Evolutionary conservation across 2,113 vertebrate genomes (phyloP), one percentile per base, ranked within the genome.

Genomic region (Amblyopsis rosae): DNA sequence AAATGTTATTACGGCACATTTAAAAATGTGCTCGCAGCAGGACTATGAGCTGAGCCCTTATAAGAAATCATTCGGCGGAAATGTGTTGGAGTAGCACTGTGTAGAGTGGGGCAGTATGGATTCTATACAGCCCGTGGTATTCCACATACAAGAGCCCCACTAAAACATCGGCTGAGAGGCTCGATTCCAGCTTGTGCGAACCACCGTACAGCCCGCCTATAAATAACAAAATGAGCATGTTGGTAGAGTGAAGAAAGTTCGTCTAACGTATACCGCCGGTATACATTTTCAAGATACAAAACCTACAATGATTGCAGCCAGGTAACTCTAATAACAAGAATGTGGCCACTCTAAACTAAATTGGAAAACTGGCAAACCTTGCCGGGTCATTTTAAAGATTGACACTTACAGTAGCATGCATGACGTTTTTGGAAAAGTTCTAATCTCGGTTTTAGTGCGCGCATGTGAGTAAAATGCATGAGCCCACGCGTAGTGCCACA

Each of bases 61-160:
- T 77, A 72, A 79, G 78, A 79, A 83, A 85, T 73, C 67, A 81
- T 67, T 70, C 68, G 68, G 70, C 79, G 73, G 83, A 78, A 51
- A 78, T 77, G 83, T 67, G 75, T 70, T 73, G 80, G 63, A 53
- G 55, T 17, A 57, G 71, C 71, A 64, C 61, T 26, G 77, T 76
- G 76, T 78, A 67, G 62, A 69, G 73, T 55, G 78, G 82, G 79
- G 49, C 79, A 74, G 72, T 88, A 88, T 91, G 75, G 88, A 85
- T 78, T 88, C 82, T 67, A 84, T 90, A 88, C 79, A 77, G 86
- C 57, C 79, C 59, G 45, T 78, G 80, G 74, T 86, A 77, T 75
- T 88, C 65, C 67, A 84, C 81, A 66, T 72, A 55, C 17, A 5
- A 12, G 9, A 65, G 16, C 9, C 59, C 61, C 47, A 45, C 46